phyloP scores from a whole-genome alignment of 1,140 invertebrate species.

The Caenorhabditis briggsae region DNA sequence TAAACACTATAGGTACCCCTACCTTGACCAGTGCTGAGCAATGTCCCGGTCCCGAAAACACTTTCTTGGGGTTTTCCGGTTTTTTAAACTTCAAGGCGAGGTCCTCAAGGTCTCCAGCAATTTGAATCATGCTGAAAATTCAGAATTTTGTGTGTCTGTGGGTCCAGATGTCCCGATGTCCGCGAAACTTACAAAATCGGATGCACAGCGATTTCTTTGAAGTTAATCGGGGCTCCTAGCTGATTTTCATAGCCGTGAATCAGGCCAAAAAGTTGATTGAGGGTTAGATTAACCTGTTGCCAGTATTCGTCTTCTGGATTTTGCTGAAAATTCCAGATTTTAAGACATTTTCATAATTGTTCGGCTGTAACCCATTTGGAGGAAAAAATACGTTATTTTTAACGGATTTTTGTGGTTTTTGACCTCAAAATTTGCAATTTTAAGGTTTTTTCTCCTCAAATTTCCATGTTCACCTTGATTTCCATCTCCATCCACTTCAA shows the following conservation, averaged over 20 bases:
- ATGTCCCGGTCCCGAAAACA: conserved; percentile 77
- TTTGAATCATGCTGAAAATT: conserved; percentile 77
- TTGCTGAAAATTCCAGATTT: conserved; percentile 57
- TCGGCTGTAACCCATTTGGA: too few species aligned
- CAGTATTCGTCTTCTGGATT: conserved; percentile 83
- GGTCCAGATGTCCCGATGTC: too few species aligned
- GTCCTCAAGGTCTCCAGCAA: conserved; percentile 85
- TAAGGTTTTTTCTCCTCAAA: too few species aligned
- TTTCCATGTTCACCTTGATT: conserved; percentile 77
- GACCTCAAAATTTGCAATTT: too few species aligned
- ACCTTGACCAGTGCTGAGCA: conserved; percentile 82
- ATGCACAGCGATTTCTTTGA: conserved; percentile 80
- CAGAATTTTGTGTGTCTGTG: background rate
- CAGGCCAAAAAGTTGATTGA: conserved; percentile 67
- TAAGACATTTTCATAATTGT: too few species aligned
- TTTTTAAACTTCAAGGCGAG: conserved; percentile 79
- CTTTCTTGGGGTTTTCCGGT: conserved; percentile 65
- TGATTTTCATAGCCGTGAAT: conserved; percentile 79
- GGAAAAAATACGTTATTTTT: too few species aligned
- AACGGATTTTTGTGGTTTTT: too few species aligned
- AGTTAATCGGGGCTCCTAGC: conserved; percentile 83
- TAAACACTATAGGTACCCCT: too few species aligned
- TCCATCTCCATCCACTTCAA: conserved; percentile 82
- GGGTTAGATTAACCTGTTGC: conserved; percentile 83
- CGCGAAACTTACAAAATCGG: conserved; percentile 58